Evolutionary conservation across 2,797 vertebrate species (phyloP), one percentile per base, ranked within the genome.

Genomic region (Steatocranus sp.): DNA sequence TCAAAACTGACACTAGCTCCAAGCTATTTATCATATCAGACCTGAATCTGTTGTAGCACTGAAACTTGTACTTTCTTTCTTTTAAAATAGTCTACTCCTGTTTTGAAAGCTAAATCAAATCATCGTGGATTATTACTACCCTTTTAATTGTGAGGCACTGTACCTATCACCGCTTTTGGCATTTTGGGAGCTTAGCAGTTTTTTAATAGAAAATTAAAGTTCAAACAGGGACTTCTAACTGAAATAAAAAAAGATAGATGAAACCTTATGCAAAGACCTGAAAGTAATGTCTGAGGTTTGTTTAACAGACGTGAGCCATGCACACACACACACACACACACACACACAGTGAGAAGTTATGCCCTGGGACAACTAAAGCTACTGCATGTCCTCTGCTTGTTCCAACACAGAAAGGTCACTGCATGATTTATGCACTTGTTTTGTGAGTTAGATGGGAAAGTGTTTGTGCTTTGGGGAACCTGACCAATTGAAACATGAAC

Each of bases 381-480:
- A 17, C 81, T 70, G 53, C 48, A 9, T 84, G 85, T 94, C 91
- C 88, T 91, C 88, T 75, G 81, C 80, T 86, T 88, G 83, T 87
- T 90, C 82, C 74, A 18, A 34, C 82, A 68, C 77, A 82, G 30
- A 94, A 95, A 95, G 94, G 94, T 95, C 94, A 94, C 51, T 53
- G 86, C 79, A 66, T 94, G 91, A 95, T 95, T 94, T 94, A 94
- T 94, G 86, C 85, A 87, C 70, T 90, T 93, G 92, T 90, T 94
- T 93, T 90, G 88, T 53, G 74, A 92, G 83, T 84, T 88, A 85
- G 89, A 93, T 87, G 83, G 80, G 77, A 85, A 73, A 82, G 81
- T 80, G 86, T 86, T 92, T 93, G 88, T 54, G 86, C 90, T 95
- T 86, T 93, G 86, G 91, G 89, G 77, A 85, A 88, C 85, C 90